Evolutionary conservation across 1,140 invertebrate species (phyloP).

Genomic region (Zaprionus tsacasi): DNA sequence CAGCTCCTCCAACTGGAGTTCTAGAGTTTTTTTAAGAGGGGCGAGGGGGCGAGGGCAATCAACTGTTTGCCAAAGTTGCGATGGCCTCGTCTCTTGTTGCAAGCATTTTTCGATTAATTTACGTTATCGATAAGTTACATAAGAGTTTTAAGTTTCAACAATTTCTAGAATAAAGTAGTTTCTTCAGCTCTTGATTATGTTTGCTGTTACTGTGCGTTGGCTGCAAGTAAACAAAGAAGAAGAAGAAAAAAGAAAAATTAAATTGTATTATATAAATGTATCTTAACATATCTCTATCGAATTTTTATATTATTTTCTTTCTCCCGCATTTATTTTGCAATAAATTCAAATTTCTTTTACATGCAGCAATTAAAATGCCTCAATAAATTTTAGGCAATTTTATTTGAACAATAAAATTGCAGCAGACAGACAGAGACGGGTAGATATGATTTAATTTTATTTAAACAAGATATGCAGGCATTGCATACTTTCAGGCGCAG

Average conservation of each 20-base stretch:
- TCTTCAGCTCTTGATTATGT: neutral
- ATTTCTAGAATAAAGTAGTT: constrained; percentile 3
- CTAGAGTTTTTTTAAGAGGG: too few species aligned
- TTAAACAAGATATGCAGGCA: neutral
- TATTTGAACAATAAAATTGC: neutral
- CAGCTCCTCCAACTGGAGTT: neutral
- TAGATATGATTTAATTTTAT: neutral
- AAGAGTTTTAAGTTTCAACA: neutral
- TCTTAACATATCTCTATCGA: too few species aligned
- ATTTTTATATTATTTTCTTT: too few species aligned
- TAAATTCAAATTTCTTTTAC: neutral
- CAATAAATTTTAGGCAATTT: constrained; percentile 1
- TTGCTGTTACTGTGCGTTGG: constrained; percentile 1
- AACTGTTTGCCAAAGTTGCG: neutral
- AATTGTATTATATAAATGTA: too few species aligned
- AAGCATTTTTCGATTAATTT: constrained; percentile 1
- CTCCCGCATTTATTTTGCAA: neutral
- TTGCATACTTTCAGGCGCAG: neutral
- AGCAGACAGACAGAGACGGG: neutral
- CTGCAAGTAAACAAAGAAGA: constrained; percentile 1
- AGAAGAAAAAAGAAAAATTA: too few species aligned
- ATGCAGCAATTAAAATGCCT: neutral
- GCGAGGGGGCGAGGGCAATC: too few species aligned
- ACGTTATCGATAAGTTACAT: neutral
- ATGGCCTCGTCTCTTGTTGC: constrained; percentile 5